Conservation (phyloP, 2,797 vertebrate genomes). For the Myotis findleyi region DNA sequence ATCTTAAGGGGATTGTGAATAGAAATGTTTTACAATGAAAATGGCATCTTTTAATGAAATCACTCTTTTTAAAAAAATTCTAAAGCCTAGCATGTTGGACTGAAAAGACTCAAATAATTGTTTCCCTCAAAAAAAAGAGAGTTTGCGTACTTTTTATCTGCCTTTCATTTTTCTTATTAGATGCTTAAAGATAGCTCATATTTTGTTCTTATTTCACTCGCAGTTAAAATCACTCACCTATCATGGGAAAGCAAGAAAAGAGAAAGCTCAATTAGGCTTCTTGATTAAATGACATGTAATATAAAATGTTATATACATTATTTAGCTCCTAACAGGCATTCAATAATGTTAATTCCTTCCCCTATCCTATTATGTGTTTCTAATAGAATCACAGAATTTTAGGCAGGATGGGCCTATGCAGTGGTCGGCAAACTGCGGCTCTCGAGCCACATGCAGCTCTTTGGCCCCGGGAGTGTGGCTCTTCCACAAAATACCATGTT, state of each 20-base stretch:
- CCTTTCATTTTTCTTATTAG: slow-evolving; percentile 26
- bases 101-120: background rate
- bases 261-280: background rate
- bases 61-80: background rate
- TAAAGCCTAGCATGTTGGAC: background rate
- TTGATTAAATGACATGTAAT: background rate
- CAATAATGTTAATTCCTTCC: background rate
- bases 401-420: background rate
- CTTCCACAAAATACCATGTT: too few species aligned
- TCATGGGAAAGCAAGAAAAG: background rate
- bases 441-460: too few species aligned
- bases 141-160: background rate
- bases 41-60: slow-evolving; percentile 21
- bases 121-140: slow-evolving; percentile 2
- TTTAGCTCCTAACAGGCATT: background rate
- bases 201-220: background rate
- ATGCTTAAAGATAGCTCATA: background rate
- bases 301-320: background rate
- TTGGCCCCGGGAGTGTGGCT: too few species aligned
- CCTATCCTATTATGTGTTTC: background rate
- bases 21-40: background rate
- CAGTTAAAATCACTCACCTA: background rate
- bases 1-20: background rate
- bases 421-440: too few species aligned
- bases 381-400: slow-evolving; percentile 27